phyloP scores from a whole-genome alignment of 1,140 invertebrate genomes.

The Bacillus rossius region DNA sequence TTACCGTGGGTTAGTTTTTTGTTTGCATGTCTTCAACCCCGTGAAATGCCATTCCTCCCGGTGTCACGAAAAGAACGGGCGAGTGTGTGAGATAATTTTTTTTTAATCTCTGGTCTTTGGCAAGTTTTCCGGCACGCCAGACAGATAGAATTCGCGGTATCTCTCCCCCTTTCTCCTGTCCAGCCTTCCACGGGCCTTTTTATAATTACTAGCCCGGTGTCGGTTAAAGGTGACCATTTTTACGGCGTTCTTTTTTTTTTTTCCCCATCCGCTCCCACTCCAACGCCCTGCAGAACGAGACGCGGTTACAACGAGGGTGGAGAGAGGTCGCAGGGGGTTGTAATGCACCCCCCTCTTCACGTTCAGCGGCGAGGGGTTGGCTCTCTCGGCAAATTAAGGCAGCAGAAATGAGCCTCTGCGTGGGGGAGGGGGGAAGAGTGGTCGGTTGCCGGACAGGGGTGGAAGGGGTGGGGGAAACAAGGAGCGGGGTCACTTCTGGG shows the following conservation, averaged over 20 bases:
- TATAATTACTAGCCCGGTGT: not conserved
- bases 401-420: no score
- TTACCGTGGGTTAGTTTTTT: no score
- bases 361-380: not conserved
- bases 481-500: not conserved
- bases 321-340: not conserved
- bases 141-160: not conserved
- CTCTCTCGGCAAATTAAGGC: no score
- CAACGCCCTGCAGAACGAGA: not conserved
- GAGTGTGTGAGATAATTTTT: no score
- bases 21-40: no score
- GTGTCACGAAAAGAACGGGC: no score
- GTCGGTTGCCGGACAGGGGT: not conserved
- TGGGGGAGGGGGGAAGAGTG: not conserved
- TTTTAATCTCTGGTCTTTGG: no score
- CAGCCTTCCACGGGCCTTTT: not conserved
- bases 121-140: no score
- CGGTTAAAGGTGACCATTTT: not conserved
- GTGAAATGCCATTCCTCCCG: no score
- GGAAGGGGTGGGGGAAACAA: not conserved
- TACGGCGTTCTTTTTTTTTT: not conserved
- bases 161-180: not conserved
- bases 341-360: not conserved
- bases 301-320: not conserved
- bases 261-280: not conserved